phyloP scores from a whole-genome alignment of 2,113 vertebrate genomes.

The Pristiophorus japonicus region DNA sequence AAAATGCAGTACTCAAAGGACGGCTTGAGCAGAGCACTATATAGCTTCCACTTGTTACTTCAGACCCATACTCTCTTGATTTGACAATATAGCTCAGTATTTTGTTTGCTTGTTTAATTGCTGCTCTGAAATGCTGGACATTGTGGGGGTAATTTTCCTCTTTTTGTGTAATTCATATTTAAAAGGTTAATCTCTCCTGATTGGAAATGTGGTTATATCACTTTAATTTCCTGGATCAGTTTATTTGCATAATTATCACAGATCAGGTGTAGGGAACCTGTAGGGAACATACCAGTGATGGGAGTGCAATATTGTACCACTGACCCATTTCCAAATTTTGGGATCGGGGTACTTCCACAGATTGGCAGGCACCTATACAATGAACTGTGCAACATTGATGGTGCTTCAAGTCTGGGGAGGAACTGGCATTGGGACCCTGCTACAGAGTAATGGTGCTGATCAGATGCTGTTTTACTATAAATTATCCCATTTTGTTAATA shows the following conservation, averaged over 20 bases:
- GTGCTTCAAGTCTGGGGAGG: too few relatives aligned
- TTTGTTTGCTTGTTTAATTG: not conserved
- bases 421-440: too few relatives aligned
- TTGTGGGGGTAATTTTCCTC: not conserved
- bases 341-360: too few relatives aligned
- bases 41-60: not conserved
- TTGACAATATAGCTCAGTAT: not conserved
- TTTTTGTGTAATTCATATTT: not conserved
- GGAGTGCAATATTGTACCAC: not conserved
- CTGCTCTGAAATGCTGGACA: not conserved
- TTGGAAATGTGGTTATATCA: not conserved
- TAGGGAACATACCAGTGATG: not conserved
- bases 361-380: too few relatives aligned
- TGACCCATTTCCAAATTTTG: not conserved
- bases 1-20: not conserved
- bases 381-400: too few relatives aligned
- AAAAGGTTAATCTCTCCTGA: not conserved
- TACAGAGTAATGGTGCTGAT: too few relatives aligned
- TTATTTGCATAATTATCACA: not conserved
- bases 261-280: not conserved
- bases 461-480: too few relatives aligned
- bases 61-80: not conserved
- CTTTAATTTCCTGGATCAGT: not conserved
- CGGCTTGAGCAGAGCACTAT: not conserved
- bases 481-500: too few relatives aligned